Evolutionary conservation across 2,113 vertebrate genomes (phyloP).

Genomic region (Dromas ardeola): DNA sequence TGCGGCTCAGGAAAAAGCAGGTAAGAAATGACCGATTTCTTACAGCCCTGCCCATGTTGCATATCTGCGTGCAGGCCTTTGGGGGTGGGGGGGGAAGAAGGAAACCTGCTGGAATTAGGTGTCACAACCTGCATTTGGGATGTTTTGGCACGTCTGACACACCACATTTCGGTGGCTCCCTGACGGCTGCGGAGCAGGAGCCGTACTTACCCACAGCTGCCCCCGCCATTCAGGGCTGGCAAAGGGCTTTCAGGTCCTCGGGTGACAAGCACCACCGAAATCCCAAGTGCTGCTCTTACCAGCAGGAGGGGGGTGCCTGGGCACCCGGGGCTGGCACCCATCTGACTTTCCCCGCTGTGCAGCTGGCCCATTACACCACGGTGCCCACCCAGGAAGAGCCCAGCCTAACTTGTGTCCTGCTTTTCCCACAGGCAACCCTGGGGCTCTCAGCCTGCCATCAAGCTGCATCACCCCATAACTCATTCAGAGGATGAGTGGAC

Average conservation of each 20-base stretch:
- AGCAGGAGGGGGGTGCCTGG: accelerated
- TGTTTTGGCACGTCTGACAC: not conserved
- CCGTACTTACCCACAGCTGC: not conserved
- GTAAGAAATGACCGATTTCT: accelerated
- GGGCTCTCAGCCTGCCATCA: not conserved
- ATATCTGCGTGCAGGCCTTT: accelerated
- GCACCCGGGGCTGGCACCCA: not conserved
- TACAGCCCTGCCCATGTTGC: not conserved
- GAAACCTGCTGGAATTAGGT: not conserved
- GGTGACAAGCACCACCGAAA: not conserved
- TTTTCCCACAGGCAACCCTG: accelerated
- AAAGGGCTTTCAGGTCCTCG: not conserved
- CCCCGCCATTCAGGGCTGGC: not conserved
- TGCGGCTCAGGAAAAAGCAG: not conserved
- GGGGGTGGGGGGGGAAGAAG: not conserved
- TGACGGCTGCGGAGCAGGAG: not conserved
- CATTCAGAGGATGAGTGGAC: not conserved
- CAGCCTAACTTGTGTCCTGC: not conserved
- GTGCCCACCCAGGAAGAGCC: not conserved
- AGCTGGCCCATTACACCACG: not conserved
- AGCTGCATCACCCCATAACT: not conserved
- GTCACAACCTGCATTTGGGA: not conserved
- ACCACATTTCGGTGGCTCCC: accelerated
- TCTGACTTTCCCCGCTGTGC: not conserved
- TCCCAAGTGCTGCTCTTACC: not conserved